Percentiles rank a stretch among this genome's conserved stretches.
Conservation (phyloP, 2,113 vertebrate genomes). For the Cryptomyrus ogoouensis region DNA sequence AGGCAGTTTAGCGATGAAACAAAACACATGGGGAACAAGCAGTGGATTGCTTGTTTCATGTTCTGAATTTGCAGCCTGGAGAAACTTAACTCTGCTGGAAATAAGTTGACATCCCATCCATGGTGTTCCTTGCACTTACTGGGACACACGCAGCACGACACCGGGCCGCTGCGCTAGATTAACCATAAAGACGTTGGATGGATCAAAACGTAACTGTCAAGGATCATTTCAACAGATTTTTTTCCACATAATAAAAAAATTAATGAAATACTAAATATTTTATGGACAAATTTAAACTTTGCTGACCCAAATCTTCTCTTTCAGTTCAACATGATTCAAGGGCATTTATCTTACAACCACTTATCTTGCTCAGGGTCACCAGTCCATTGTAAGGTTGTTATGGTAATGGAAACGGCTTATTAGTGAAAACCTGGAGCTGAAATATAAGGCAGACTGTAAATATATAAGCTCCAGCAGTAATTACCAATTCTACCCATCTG, state of each 20-base stretch:
- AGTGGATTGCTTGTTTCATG: background rate
- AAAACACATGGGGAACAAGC: background rate
- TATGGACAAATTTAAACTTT: background rate
- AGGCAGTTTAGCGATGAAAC: background rate
- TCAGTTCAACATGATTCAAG: background rate
- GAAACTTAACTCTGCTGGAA: background rate
- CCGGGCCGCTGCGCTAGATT: background rate
- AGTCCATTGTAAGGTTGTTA: background rate
- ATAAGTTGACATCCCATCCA: background rate
- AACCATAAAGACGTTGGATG: background rate
- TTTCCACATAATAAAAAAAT: background rate
- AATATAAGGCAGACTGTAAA: background rate
- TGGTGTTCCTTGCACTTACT: background rate
- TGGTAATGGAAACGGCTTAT: background rate
- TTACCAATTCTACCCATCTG: background rate
- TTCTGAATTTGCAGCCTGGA: background rate
- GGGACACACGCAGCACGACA: background rate
- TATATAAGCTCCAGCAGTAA: background rate
- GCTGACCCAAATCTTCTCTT: background rate
- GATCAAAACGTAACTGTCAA: background rate
- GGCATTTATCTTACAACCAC: background rate
- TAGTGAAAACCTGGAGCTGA: background rate
- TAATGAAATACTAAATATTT: background rate
- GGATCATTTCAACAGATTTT: background rate
- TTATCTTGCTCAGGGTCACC: background rate